Evolutionary conservation across 2,888 invertebrate genomes (phyloP).

Genomic region (Metopia argyrocephala): DNA sequence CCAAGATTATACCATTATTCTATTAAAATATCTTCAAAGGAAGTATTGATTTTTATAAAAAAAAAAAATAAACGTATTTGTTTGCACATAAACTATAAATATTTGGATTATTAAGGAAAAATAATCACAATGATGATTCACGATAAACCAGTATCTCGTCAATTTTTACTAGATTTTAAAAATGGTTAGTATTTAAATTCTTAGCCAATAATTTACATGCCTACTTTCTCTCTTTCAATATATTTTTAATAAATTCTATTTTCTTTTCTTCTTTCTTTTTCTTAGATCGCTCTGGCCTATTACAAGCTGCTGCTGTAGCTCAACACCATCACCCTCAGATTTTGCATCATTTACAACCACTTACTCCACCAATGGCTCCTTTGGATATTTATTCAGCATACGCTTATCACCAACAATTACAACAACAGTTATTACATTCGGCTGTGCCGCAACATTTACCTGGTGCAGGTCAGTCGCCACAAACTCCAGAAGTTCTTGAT

Average conservation of each 20-base stretch:
- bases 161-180: constrained; percentile 75
- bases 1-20: too few species aligned
- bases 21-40: background rate
- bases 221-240: background rate
- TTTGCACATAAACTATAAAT: background rate
- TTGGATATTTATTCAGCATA: constrained; percentile 75
- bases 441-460: constrained; percentile 49
- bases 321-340: constrained; percentile 64
- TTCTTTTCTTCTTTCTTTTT: constrained; percentile 3
- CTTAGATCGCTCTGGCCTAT: constrained; percentile 69
- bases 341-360: constrained; percentile 62
- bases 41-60: too few species aligned
- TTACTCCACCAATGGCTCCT: constrained; percentile 67
- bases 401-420: constrained; percentile 73
- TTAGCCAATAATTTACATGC: constrained; percentile 7
- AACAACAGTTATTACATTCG: constrained; percentile 65
- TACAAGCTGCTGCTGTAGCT: constrained; percentile 60
- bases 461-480: constrained; percentile 26
- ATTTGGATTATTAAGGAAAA: constrained; percentile 60
- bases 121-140: constrained; percentile 73
- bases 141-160: constrained; percentile 74
- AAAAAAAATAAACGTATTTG: too few species aligned
- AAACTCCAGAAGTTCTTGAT: constrained; percentile 73
- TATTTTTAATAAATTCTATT: constrained; percentile 3
- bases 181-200: constrained; percentile 71